A percentile compares a stretch with the other conserved stretches of the same genome.
Conservation (phyloP, 2,888 invertebrate species). For the Lordiphosa fenestrarum region DNA sequence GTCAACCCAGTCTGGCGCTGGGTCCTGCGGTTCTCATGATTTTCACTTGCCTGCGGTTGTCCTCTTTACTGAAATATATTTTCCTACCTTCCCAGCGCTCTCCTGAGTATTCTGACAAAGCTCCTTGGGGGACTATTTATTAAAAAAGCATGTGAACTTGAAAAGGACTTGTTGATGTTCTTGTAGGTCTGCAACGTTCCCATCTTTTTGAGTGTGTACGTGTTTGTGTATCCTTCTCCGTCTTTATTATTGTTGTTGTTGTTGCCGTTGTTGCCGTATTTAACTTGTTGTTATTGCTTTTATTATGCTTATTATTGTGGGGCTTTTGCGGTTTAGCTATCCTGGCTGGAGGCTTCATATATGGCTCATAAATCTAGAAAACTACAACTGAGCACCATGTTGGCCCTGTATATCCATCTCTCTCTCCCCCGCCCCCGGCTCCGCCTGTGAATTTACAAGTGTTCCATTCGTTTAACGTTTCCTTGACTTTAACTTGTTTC, state of each 20-base stretch:
- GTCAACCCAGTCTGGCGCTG: constrained; percentile 4
- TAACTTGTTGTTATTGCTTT: constrained; percentile 40
- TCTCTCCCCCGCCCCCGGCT: neutral
- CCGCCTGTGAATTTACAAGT: constrained; percentile 22
- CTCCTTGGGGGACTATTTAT: constrained; percentile 71
- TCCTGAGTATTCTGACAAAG: constrained; percentile 22
- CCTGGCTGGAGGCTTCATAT: constrained; percentile 34
- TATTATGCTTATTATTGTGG: constrained; percentile 64
- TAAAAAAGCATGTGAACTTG: constrained; percentile 75
- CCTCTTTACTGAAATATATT: constrained; percentile 48
- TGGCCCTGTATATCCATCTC: constrained; percentile 9
- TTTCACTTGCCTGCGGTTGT: constrained; percentile 55
- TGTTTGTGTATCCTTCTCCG: constrained; percentile 11
- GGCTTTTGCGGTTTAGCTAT: constrained; percentile 34
- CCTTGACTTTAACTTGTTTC: constrained; percentile 39
- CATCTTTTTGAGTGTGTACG: constrained; percentile 16
- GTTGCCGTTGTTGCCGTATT: constrained; percentile 41
- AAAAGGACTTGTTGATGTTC: constrained; percentile 74
- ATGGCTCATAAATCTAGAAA: constrained; percentile 63
- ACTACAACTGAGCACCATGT: constrained; percentile 38
- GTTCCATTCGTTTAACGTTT: constrained; percentile 29
- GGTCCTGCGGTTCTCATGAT: constrained; percentile 51
- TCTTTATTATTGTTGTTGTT: constrained; percentile 1
- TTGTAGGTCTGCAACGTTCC: constrained; percentile 11
- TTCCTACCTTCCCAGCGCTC: constrained; percentile 3